phyloP scores from a whole-genome alignment of 1,140 invertebrate species.

The Aphidius gifuensis region DNA sequence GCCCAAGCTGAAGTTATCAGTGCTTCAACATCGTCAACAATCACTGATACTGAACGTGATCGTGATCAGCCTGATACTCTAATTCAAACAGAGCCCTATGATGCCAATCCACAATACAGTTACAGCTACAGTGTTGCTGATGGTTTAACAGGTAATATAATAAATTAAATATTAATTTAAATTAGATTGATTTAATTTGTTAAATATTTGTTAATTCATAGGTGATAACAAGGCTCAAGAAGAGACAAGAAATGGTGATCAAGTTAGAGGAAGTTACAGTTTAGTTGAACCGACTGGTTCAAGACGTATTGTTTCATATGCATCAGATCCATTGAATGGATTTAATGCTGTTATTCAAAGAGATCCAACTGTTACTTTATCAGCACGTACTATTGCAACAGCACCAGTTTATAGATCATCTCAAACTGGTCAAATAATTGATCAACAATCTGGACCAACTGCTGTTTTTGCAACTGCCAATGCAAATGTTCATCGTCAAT shows the following conservation, averaged over 20 bases:
- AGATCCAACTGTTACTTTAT: constrained; percentile 37
- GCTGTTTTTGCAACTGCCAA: constrained; percentile 11
- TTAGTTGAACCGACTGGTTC: constrained; percentile 54
- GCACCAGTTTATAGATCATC: constrained; percentile 6
- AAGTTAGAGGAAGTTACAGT: constrained; percentile 55
- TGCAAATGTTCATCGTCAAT: constrained; percentile 24
- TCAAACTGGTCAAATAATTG: constrained; percentile 22
- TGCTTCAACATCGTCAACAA: constrained; percentile 33
- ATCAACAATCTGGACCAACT: constrained; percentile 24
- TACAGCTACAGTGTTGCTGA: constrained; percentile 72
- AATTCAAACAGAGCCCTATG: constrained; percentile 58
- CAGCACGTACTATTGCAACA: constrained; percentile 28
- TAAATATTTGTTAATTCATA: constrained; percentile 24
- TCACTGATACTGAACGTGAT: constrained; percentile 31
- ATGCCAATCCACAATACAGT: constrained; percentile 69
- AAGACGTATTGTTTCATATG: constrained; percentile 51
- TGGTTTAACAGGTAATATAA: constrained; percentile 32
- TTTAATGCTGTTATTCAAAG: constrained; percentile 56
- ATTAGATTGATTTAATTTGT: not conserved
- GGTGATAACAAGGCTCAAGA: constrained; percentile 53
- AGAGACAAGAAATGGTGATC: constrained; percentile 53
- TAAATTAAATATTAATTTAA: not conserved
- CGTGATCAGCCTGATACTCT: constrained; percentile 40
- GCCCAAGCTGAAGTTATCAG: constrained; percentile 37
- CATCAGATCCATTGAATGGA: constrained; percentile 53